Base-by-base conservation (phyloP, 2,113 vertebrate species). In the Epinephelus moara region DNA sequence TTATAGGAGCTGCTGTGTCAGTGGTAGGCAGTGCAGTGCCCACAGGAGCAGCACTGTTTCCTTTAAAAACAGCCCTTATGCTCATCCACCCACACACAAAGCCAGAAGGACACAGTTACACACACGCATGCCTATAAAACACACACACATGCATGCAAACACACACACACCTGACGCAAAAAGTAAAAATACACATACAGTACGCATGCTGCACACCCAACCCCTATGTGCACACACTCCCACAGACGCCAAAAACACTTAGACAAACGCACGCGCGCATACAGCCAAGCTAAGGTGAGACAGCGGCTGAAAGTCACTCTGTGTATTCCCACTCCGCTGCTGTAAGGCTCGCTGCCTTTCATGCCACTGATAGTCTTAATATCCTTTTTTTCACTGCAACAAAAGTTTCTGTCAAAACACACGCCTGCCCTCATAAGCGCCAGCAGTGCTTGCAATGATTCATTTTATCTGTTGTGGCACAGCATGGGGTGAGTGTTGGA, bases 381-480 rank as follows among this genome's bases (percentile, higher is more conserved):
- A 87, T 85, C 70, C 59, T 55, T 60, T 80, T 62, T 62, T 78
- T 63, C 73, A 60, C 49, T 53, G 21, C 52, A 80, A 79, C 82
- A 87, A 83, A 91, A 89, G 71, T 89, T 79, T 82, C 77, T 85
- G 82, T 88, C 85, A 86, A 85, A 92, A 85, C 69, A 82, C 42
- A 76, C 37, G 59, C 21, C 42, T 21, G 50, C 71, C 56, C 49
- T 40, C 45, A 53, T 4, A 40, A 25, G 74, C 60, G 17, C 76
- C 66, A 30, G 87, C 69, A 76, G 82, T 78, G 67, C 73, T 82
- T 70, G 64, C 11, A 2, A 68, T 84, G 85, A 88, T 91, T 92
- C 81, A 76, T 88, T 86, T 88, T 89, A 87, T 91, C 87, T 86
- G 82, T 56, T 83, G 81, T 80, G 62, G 76, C 89, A 45, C 92